A percentile compares a stretch with the other conserved stretches of the same genome.
Evolutionary conservation across 2,797 vertebrate genomes (phyloP).

Genomic region (Allobates femoralis): DNA sequence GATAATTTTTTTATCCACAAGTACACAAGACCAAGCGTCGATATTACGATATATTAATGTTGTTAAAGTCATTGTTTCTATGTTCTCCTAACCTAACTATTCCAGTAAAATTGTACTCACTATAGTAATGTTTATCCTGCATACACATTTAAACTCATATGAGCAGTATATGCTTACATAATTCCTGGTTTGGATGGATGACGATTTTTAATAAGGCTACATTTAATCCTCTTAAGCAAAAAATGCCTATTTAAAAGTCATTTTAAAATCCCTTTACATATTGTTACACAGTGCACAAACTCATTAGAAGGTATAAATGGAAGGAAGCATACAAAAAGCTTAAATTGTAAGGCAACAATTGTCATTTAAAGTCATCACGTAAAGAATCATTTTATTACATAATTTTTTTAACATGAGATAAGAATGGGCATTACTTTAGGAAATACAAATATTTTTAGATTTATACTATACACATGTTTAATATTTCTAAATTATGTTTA

Average conservation of each 20-base stretch:
- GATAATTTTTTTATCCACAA: not conserved
- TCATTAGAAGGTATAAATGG: slow-evolving; percentile 37
- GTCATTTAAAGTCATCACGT: not conserved
- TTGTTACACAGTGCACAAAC: slow-evolving; percentile 33
- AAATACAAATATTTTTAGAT: not conserved
- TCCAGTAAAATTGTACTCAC: not conserved
- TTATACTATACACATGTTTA: not conserved
- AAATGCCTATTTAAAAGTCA: slow-evolving; percentile 37
- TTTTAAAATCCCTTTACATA: slow-evolving; percentile 39
- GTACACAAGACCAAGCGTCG: not conserved
- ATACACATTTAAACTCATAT: not conserved
- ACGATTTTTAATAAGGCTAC: slow-evolving; percentile 42
- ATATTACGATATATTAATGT: not conserved
- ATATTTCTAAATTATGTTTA: too few species aligned
- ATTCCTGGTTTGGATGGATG: slow-evolving; percentile 39
- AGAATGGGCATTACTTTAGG: not conserved
- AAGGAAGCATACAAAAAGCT: slow-evolving; percentile 3
- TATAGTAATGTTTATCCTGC: not conserved
- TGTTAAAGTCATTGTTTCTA: not conserved
- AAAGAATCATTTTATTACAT: not conserved
- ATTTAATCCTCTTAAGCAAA: slow-evolving; percentile 44
- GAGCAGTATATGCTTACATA: not conserved
- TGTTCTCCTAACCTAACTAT: not conserved
- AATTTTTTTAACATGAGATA: not conserved
- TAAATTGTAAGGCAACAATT: slow-evolving; percentile 11